A percentile compares a stretch with the other conserved stretches of the same genome.
These are phyloP conservation scores for Morone chrysops DNA, from an alignment of 2,113 vertebrate species.

Conservation along the genomic window DNA sequence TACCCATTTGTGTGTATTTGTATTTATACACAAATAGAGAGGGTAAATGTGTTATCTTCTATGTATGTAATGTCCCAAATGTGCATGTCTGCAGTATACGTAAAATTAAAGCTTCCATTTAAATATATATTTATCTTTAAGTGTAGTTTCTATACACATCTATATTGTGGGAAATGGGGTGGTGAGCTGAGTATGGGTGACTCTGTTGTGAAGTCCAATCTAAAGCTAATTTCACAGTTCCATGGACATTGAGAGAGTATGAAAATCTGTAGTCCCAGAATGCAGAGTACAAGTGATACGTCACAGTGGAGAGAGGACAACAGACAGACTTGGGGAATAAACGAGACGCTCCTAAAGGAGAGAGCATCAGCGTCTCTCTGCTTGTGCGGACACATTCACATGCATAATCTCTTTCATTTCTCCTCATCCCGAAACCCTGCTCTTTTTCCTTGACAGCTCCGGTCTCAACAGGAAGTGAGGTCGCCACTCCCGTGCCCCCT, in stretches of 20 bases:
- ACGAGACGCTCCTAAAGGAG: not conserved
- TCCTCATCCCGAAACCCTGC: constrained; percentile 1
- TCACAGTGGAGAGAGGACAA: constrained; percentile 15
- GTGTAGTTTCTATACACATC: not conserved
- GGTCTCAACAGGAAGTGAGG: constrained; percentile 68
- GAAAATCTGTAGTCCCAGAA: not conserved
- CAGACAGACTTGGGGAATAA: not conserved
- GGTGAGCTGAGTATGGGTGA: not conserved
- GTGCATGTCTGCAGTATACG: not conserved
- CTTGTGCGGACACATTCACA: constrained; percentile 18
- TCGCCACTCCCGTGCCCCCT: constrained; percentile 55
- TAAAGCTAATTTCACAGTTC: not conserved
- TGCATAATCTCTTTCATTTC: constrained; percentile 21
- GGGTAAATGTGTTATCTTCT: not conserved
- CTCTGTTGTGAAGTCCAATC: not conserved
- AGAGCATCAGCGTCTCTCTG: not conserved
- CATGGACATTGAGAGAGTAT: not conserved
- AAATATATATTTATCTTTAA: not conserved
- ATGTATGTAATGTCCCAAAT: not conserved
- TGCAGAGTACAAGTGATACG: not conserved
- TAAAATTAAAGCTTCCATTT: not conserved
- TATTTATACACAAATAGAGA: not conserved
- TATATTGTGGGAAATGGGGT: not conserved
- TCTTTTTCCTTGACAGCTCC: constrained; percentile 65
- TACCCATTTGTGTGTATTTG: not conserved